A percentile compares a stretch with the other conserved stretches of the same genome.
phyloP scores from a whole-genome alignment of 2,797 vertebrate genomes.

The Poeciliopsis turneri region DNA sequence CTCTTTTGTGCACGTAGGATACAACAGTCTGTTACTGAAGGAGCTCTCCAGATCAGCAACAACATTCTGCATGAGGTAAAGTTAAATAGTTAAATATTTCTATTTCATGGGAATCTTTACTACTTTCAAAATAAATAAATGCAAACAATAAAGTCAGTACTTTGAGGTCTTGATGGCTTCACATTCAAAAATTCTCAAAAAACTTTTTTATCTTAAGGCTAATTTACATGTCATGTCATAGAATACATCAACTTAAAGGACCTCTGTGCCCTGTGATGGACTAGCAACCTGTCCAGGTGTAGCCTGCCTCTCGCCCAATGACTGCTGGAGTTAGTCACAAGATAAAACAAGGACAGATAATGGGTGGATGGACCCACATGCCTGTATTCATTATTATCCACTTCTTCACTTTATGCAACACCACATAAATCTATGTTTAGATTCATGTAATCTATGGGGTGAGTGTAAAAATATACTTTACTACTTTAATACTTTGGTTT shows the following conservation, averaged over 20 bases:
- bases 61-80: no score
- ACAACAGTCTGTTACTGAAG: no score
- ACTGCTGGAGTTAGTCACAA: no score
- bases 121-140: neutral
- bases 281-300: no score
- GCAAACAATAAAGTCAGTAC: neutral
- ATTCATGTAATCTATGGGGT: no score
- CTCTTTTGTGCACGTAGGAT: no score
- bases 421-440: neutral
- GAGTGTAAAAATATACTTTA: no score
- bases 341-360: no score
- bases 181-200: neutral
- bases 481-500: no score
- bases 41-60: no score
- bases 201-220: neutral
- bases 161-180: neutral
- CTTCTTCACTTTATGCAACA: neutral
- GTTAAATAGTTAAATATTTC: neutral
- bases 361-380: neutral
- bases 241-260: neutral
- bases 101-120: neutral
- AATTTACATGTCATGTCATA: neutral
- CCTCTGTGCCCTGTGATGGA: no score
- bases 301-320: no score
- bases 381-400: neutral